These are phyloP conservation scores for Hormiphora californensis DNA, from an alignment of 37 sponge, comb jelly and placozoan genomes.

Conservation along the genomic window DNA sequence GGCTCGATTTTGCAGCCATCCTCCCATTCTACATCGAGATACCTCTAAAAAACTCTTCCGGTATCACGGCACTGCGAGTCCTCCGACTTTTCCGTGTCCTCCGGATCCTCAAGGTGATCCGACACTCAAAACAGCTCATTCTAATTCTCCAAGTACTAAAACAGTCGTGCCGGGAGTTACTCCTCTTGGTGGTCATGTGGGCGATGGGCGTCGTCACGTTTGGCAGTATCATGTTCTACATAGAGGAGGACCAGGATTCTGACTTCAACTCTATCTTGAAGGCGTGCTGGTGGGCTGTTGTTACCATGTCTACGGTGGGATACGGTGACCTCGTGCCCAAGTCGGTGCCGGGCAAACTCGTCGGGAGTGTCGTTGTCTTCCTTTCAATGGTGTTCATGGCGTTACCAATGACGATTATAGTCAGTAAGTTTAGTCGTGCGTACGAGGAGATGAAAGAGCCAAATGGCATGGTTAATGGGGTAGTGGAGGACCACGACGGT, in stretches of 20 bases:
- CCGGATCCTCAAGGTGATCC: constrained; percentile 34
- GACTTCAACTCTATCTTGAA: constrained; percentile 49
- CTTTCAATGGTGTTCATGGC: constrained; percentile 55
- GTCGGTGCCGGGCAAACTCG: constrained; percentile 45
- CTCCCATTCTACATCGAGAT: constrained; percentile 52
- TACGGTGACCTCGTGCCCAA: constrained; percentile 37
- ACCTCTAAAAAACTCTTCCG: constrained; percentile 39
- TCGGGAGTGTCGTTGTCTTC: constrained; percentile 48
- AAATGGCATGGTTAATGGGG: background rate
- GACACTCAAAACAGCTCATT: constrained; percentile 45
- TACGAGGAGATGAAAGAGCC: constrained; percentile 56
- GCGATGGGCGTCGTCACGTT: constrained; percentile 49
- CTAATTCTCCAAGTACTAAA: constrained; percentile 48
- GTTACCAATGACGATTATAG: constrained; percentile 48
- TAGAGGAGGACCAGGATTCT: constrained; percentile 38
- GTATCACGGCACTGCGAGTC: constrained; percentile 41
- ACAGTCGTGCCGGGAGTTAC: constrained; percentile 37
- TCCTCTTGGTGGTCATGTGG: constrained; percentile 51
- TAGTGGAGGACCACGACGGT: background rate
- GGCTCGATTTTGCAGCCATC: constrained; percentile 51
- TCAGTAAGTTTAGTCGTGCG: constrained; percentile 49
- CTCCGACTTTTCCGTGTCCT: constrained; percentile 20
- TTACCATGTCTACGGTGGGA: constrained; percentile 53
- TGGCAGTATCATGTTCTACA: constrained; percentile 50
- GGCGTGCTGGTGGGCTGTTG: constrained; percentile 54